Base-by-base conservation (phyloP, 2,113 vertebrate genomes). In the Eretmochelys imbricata region DNA sequence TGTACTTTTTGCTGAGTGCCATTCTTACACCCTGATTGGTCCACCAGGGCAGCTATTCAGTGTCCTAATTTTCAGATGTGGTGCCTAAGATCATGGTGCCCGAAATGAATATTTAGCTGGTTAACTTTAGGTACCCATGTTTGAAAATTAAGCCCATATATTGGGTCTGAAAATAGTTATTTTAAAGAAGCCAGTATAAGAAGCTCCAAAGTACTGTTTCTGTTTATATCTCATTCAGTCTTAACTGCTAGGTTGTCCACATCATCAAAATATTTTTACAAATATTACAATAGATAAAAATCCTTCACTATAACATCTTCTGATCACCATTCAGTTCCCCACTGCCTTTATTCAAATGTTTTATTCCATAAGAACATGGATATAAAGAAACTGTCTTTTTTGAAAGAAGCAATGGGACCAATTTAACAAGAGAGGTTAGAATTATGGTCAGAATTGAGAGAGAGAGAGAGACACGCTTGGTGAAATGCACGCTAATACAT, bases 341-440 rank as follows among this genome's bases (percentile, higher is more conserved):
- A 55, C 35, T 11, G 69, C 12, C 5, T 80, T 80, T 89, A 88
- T 91, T 89, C 13, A 57, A 95, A 92, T 90, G 57, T 4, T 82
- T 49, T 4, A 46, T 82, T 76, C 35, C 38, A 62, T 93, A 96
- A 94, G 2, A 57, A 80, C 0, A 86, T 46, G 2, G 1, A 3
- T 54, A 10, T 72, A 81, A 89, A 93, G 42, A 93, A 94, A 65
- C 14, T 9, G 53, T 31, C 51, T 84, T 81, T 91, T 97, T 92
- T 90, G 48, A 95, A 24, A 85, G 89, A 94, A 95, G 80, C 80
- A 1, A 14, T 91, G 88, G 88, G 94, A 94, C 80, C 76, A 96
- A 91, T 96, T 96, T 96, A 95, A 87, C 4, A 91, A 94, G 31
- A 46, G 24, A 82, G 75, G 11, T 27, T 53, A 93, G 48, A 95